Conservation (phyloP, 1,140 invertebrate genomes). For the Penaeus chinensis region DNA sequence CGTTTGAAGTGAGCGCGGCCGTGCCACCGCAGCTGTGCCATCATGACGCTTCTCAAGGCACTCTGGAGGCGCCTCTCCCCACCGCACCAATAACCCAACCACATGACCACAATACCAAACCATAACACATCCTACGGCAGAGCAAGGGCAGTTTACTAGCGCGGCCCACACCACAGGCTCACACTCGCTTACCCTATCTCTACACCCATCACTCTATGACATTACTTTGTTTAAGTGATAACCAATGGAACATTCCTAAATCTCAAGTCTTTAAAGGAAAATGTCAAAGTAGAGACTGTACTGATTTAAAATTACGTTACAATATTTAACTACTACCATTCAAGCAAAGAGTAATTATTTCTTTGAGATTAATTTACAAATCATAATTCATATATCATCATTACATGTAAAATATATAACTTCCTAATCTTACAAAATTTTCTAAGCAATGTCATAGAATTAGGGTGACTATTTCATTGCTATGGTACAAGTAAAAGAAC, state of each 20-base stretch:
- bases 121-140: constrained; percentile 62
- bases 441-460: constrained; percentile 49
- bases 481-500: constrained; percentile 53
- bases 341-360: too few relatives aligned
- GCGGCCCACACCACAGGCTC: constrained; percentile 41
- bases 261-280: not conserved
- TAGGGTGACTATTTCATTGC: constrained; percentile 44
- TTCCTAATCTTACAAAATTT: constrained; percentile 14
- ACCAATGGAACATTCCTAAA: not conserved
- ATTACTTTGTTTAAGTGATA: constrained; percentile 6
- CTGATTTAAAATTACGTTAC: too few relatives aligned
- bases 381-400: too few relatives aligned
- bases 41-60: constrained; percentile 54
- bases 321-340: too few relatives aligned
- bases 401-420: too few relatives aligned
- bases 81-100: constrained; percentile 56
- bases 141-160: constrained; percentile 60
- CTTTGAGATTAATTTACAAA: too few relatives aligned
- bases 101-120: constrained; percentile 62
- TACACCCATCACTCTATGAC: constrained; percentile 29
- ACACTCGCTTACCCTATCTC: constrained; percentile 41
- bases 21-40: constrained; percentile 36
- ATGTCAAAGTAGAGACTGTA: too few relatives aligned
- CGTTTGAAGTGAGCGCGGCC: constrained; percentile 39
- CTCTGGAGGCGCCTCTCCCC: constrained; percentile 56